Base-by-base conservation (phyloP, 2,797 vertebrate genomes). In the Gila robusta region DNA sequence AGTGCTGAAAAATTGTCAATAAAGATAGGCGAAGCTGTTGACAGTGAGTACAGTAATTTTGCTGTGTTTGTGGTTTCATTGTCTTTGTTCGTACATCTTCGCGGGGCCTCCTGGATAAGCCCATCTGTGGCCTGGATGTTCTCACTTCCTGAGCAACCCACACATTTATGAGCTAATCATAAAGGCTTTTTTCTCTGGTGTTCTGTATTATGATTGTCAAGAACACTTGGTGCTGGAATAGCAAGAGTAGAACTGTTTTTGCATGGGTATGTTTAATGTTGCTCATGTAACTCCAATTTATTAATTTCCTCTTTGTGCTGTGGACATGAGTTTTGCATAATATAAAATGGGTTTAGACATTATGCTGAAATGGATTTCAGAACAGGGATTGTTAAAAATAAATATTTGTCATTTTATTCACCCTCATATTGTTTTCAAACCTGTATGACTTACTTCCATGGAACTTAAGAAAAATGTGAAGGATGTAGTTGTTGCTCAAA, bases 111-210 rank as follows among this genome's bases (percentile, higher is more conserved):
- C n/a, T 77, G 28, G 23, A 39, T 39, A 86, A 71, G 62, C 26
- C 49, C 82, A 81, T 89, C 82, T 85, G 56, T 64, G 62, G 26
- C 67, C 19, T 85, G 81, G 79, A 89, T 74, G 83, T 59, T 59
- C 71, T 28, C 23, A 62, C 70, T 85, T 87, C 84, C 86, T 78
- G 79, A 64, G 56, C 44, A 47, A 21, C 74, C 62, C 47, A 71
- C 83, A 39, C 64, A 66, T n/a, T 56, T 76, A 76, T 85, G 66
- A 86, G 54, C 71, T 87, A 80, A 78, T 81, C 83, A 35, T 21
- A 72, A 67, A 49, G 73, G 41, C 47, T 35, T 81, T 83, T 67
- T 44, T n/a, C 64, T 77, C 44, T 64, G 54, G 44, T 82, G 44
- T 44, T 82, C 19, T 83, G 19, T 7, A 32, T 82, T 82, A n/a